phyloP scores from a whole-genome alignment of 2,113 vertebrate genomes.

The Ranitomeya imitator region DNA sequence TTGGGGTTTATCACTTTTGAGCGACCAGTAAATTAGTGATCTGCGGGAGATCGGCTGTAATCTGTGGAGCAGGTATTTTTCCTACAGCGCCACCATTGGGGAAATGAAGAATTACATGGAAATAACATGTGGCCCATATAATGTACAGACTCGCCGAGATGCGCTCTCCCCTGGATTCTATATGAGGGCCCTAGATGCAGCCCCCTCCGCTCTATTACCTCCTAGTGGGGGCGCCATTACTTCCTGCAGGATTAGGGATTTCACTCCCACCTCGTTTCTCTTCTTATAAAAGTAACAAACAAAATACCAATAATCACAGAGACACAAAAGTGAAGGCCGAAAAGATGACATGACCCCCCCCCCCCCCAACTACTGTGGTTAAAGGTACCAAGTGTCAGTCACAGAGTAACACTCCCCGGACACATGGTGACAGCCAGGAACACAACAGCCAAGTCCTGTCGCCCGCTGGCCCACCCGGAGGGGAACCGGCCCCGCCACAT shows the following conservation, averaged over 20 bases:
- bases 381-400: conserved; percentile 18
- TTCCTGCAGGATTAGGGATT: neutral
- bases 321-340: neutral
- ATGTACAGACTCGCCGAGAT: neutral
- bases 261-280: neutral
- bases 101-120: neutral
- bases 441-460: neutral
- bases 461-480: neutral
- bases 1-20: no score
- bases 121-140: neutral
- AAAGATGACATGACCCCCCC: neutral
- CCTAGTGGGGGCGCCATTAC: neutral
- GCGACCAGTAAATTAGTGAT: no score
- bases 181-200: neutral
- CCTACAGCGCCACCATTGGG: neutral
- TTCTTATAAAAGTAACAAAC: neutral
- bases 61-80: neutral
- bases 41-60: no score
- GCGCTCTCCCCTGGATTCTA: no score
- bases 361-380: neutral
- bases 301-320: neutral
- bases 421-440: conserved; percentile 28
- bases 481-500: neutral
- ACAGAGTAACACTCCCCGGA: conserved; percentile 13
- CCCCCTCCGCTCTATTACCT: no score